Base-by-base conservation (phyloP, 2,113 vertebrate species). In the Psophia crepitans region DNA sequence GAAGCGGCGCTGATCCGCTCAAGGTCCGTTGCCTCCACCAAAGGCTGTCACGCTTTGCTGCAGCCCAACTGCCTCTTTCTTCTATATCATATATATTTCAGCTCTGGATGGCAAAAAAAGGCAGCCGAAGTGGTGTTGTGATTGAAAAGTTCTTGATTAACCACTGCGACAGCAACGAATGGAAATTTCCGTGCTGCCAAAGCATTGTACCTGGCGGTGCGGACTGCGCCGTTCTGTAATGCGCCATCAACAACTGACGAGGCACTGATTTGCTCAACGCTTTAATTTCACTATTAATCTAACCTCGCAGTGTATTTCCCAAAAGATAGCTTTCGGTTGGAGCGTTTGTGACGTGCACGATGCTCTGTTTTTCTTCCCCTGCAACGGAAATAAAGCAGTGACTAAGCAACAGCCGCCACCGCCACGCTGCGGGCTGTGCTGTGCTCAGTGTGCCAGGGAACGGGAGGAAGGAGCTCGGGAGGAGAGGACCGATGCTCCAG, bases 111-210 rank as follows among this genome's bases (percentile, higher is more conserved):
- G 93, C 90, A 95, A 96, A 94, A 96, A 94, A 93, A 94, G 94
- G 61, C 61, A 90, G 90, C 33, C 87, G 83, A 96, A 94, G 89
- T 68, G 74, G 7, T 44, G 30, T 93, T 97, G 85, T 96, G 96
- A 97, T 91, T 94, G 88, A 75, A 71, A 97, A 85, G 93, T 83
- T 93, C 93, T 94, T 96, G 86, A 96, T 97, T 97, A 96, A 68
- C 84, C 86, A 54, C 86, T 84, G 78, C n/a, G 84, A 82, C 7
- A 33, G 66, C 92, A 96, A 95, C 32, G 44, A 97, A 97, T 70
- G 95, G 75, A 95, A 93, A 92, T 96, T 94, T 94, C 90, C 87
- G 76, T 81, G 89, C 73, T 93, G 94, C 95, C 89, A 69, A 90
- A 95, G 87, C 95, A 69, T 91, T 95, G 79, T 54, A 88, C 84